These are phyloP conservation scores for Amphiprion ocellaris DNA, from an alignment of 2,113 vertebrate species.

Conservation along the genomic window DNA sequence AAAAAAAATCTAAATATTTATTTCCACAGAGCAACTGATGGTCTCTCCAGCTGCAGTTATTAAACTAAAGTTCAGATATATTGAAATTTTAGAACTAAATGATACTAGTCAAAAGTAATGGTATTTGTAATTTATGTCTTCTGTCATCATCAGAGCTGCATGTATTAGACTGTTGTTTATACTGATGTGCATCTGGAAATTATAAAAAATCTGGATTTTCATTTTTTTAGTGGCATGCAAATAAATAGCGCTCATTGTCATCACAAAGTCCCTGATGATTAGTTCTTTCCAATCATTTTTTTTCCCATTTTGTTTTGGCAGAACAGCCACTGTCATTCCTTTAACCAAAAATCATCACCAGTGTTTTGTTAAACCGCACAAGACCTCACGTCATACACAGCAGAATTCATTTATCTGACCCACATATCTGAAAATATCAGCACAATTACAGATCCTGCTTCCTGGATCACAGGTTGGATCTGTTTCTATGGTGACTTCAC, in stretches of 20 bases:
- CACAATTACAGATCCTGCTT: background rate
- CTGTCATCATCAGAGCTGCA: too few relatives aligned
- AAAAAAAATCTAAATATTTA: background rate
- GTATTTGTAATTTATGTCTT: too few relatives aligned
- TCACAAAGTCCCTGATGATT: background rate
- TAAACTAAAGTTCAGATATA: background rate
- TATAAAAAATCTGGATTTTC: too few relatives aligned
- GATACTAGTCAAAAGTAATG: background rate
- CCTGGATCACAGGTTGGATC: background rate
- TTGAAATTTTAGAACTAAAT: background rate
- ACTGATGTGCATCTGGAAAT: too few relatives aligned
- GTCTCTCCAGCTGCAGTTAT: background rate
- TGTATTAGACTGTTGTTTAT: too few relatives aligned
- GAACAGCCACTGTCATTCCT: background rate
- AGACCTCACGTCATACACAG: constrained; percentile 7
- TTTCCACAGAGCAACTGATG: background rate
- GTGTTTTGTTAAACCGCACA: constrained; percentile 31
- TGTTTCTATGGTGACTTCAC: too few relatives aligned
- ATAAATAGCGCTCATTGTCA: constrained; percentile 20
- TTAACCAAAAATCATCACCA: constrained; percentile 12
- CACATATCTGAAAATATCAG: constrained; percentile 7
- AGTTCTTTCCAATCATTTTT: background rate
- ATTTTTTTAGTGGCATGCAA: too few relatives aligned
- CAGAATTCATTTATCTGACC: background rate
- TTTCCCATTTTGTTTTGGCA: constrained; percentile 6